Base-by-base conservation (phyloP, 2,888 invertebrate species). In the Acleris emargana region DNA sequence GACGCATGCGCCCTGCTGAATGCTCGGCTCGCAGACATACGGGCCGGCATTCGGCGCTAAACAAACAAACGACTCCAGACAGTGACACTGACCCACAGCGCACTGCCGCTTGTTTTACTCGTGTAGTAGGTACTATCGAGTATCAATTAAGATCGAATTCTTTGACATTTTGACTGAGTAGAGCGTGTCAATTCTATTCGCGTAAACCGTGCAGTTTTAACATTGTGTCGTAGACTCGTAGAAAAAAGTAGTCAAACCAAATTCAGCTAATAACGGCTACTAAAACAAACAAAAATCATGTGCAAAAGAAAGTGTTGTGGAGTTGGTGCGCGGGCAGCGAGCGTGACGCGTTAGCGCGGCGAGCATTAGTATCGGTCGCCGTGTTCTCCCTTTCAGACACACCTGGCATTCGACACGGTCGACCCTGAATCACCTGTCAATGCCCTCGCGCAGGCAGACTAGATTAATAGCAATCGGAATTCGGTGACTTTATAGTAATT, bases 281-380 rank as follows among this genome's bases (percentile, higher is more conserved):
- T 64, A 81, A 82, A 80, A 80, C 73, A 81, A 86, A 84, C 82
- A 84, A 81, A 64, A 85, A 82, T 87, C 80, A 84, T 81, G 83
- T 86, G 83, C 81, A 85, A 85, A 90, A 88, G 90, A 90, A 91
- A 91, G 90, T 91, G 88, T 78, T 76, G 79, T 77, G 79, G 76
- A 80, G 78, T 79, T 79, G 64, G 76, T 73, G 73, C 74, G 78
- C 77, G 80, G 69, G 75, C 84, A 83, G 73, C 75, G 71, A 88
- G 86, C 88, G 86, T 89, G 86, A 88, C 88, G 79, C 73, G 80
- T 84, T 38, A 82, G 85, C 84, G 84, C 76, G 76, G 79, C 75
- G 75, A 79, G 75, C 81, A 81, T 83, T 80, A 82, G 79, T 83
- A 79, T 76, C 82, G 81, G 78, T 83, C 76, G 76, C 75, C 78